phyloP scores from a whole-genome alignment of 2,888 invertebrate species.

The Noctua janthe region DNA sequence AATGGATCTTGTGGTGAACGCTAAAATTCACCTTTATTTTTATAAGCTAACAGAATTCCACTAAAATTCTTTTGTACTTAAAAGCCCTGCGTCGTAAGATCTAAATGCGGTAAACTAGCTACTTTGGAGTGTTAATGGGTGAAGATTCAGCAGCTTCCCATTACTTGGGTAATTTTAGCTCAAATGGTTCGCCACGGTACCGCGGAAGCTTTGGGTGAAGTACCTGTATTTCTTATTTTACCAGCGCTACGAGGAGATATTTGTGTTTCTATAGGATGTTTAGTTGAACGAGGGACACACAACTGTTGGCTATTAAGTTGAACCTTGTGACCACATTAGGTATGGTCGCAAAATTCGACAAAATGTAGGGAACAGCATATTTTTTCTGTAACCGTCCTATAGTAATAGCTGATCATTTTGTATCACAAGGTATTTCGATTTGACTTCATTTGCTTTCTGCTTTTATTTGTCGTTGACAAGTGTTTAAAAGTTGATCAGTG shows the following conservation, averaged over 20 bases:
- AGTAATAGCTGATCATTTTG: background rate
- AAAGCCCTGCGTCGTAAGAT: constrained; percentile 15
- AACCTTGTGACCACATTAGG: background rate
- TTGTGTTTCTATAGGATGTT: background rate
- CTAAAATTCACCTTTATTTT: background rate
- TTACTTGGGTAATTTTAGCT: constrained; percentile 52
- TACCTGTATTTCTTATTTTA: background rate
- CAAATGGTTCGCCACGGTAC: constrained; percentile 7
- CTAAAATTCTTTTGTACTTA: background rate
- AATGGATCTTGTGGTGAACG: background rate
- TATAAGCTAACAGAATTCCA: background rate
- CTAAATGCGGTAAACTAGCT: constrained; percentile 35
- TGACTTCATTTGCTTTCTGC: background rate
- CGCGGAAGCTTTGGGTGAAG: constrained; percentile 28
- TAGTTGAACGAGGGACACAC: background rate
- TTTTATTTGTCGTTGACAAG: background rate
- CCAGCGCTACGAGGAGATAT: background rate
- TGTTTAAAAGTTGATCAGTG: constrained; percentile 7
- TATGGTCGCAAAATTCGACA: too few relatives aligned
- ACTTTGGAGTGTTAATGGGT: constrained; percentile 48
- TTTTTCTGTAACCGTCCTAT: background rate
- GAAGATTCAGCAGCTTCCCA: constrained; percentile 44
- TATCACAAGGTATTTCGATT: background rate
- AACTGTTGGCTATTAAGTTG: background rate
- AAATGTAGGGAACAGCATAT: background rate